Conservation (phyloP, 2,888 invertebrate genomes). For the Latrodectus hesperus region DNA sequence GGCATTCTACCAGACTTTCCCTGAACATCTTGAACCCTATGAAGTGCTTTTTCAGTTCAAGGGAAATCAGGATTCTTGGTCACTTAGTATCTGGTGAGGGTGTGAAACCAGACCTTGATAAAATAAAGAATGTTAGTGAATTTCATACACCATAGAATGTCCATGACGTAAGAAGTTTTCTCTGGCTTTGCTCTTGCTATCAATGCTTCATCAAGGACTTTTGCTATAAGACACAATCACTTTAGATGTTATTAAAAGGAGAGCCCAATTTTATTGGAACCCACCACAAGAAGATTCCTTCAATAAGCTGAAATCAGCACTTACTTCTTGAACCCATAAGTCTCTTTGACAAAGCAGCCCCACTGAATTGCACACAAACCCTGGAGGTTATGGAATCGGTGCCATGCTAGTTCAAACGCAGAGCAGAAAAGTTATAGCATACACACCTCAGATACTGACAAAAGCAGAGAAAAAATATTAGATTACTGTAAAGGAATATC, state of each 20-base stretch:
- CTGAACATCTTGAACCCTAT: no score
- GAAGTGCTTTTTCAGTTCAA: background rate
- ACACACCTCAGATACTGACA: conserved; percentile 43
- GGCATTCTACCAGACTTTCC: no score
- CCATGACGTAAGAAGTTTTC: background rate
- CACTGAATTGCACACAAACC: conserved; percentile 71
- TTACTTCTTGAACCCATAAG: conserved; percentile 67
- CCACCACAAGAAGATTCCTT: conserved; percentile 15
- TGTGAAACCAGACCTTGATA: conserved; percentile 21
- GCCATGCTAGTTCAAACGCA: no score
- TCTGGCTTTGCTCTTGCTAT: no score
- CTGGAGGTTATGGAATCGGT: no score
- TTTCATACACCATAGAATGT: conserved; percentile 20
- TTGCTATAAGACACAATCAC: conserved; percentile 22
- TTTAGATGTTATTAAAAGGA: conserved; percentile 27
- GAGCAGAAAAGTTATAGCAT: no score
- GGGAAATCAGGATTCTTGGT: conserved; percentile 58
- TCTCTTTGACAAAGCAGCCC: conserved; percentile 68
- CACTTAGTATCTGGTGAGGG: conserved; percentile 45
- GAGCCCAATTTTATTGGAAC: conserved; percentile 36
- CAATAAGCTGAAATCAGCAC: conserved; percentile 7
- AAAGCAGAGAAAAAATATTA: conserved; percentile 74
- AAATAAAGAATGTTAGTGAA: background rate
- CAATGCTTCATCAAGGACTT: conserved; percentile 4
- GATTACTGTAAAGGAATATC: conserved; percentile 75